phyloP scores from a whole-genome alignment of 2,888 invertebrate species.

The Parnassius apollo region DNA sequence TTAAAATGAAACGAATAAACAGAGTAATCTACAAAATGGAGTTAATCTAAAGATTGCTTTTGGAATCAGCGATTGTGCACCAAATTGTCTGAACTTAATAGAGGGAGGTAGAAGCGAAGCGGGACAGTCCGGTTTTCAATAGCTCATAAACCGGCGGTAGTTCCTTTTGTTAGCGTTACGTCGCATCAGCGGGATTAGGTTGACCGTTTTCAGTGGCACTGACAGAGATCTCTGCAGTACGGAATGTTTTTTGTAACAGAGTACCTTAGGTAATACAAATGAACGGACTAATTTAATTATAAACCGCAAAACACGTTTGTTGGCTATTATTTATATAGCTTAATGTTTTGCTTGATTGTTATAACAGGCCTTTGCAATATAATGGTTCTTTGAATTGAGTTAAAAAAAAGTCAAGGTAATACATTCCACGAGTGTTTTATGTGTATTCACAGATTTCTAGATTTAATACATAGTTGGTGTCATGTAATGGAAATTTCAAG shows the following conservation, averaged over 20 bases:
- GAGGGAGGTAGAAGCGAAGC: constrained; percentile 18
- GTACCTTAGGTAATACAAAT: neutral
- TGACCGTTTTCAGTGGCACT: constrained; percentile 28
- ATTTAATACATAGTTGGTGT: too few species aligned
- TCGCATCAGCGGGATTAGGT: constrained; percentile 27
- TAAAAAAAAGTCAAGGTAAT: too few species aligned
- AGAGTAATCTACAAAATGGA: constrained; percentile 24
- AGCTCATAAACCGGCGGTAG: constrained; percentile 31
- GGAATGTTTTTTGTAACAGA: neutral
- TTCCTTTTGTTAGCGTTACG: constrained; percentile 29
- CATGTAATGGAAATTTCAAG: too few species aligned
- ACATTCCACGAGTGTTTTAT: too few species aligned
- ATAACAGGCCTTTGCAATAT: too few species aligned
- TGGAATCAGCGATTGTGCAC: constrained; percentile 6
- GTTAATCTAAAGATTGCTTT: constrained; percentile 29
- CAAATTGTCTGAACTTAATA: constrained; percentile 33
- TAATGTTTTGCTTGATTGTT: too few species aligned
- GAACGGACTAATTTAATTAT: too few species aligned
- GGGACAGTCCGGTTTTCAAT: constrained; percentile 26
- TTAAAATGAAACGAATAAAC: neutral
- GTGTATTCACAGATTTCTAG: too few species aligned
- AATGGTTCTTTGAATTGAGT: too few species aligned
- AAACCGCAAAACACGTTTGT: too few species aligned
- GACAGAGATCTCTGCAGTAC: constrained; percentile 17
- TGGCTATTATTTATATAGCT: too few species aligned